Base-by-base conservation (phyloP, 2,888 invertebrate species). In the Cheilosia impressa region DNA sequence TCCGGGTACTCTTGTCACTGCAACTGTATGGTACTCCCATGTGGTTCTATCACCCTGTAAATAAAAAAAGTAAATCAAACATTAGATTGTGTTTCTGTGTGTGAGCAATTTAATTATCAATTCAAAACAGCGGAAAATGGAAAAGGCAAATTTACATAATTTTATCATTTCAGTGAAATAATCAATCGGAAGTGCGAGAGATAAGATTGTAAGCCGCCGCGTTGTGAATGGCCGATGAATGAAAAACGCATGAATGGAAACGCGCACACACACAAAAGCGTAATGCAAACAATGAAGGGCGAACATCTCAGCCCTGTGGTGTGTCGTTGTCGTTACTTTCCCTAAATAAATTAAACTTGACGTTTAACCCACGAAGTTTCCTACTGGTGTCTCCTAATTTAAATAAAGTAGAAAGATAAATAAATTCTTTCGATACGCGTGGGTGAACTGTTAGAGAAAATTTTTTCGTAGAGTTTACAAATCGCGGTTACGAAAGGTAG, bases 1-100 rank as follows among this genome's bases (percentile, higher is more conserved):
- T 58, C 98, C 98, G 13, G 98, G 97, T 31, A 98, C 98, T 92
- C 98, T 94, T 90, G 97, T 97, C 89, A 98, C 95, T 73, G 96
- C 96, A 88, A 99, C 97, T 89, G 97, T 96, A 92, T 98, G 98
- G 89, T 97, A 98, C 92, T 98, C 98, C 98, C 98, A 98, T 89
- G 96, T 95, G 90, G 96, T 95, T 90, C 97, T 95, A 92, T 97
- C 96, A 89, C 93, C 94, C 95, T 95, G 92, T 19, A 94, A 93
- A 88, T 87, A 90, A 88, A 81, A 81, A 72, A 75, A 7, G 6
- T 27, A 27, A 27, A 87, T 78, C 79, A 60, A 84, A 50, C n/a
- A 87, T 66, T 60, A 62, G 38, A 41, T 7, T 55, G 10, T 19
- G 27, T 15, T 4, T 52, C 22, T 62, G 4, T 34, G 22, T 47